These are phyloP conservation scores for Hydrocynus forskahlii DNA, from an alignment of 2,797 vertebrate species.

Conservation along the genomic window DNA sequence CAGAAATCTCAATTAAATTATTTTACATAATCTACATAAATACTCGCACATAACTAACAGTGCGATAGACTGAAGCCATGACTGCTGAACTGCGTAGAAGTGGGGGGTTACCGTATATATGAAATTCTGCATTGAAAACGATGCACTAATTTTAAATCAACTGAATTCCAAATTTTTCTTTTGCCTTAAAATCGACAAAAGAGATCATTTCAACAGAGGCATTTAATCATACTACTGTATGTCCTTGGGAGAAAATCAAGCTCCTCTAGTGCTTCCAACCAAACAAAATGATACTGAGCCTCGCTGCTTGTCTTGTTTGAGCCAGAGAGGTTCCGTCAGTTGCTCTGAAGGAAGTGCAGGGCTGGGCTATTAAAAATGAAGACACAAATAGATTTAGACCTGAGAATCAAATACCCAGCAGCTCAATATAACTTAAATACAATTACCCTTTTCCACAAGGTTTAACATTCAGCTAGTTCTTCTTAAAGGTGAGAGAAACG, in stretches of 20 bases:
- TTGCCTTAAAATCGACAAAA: too few relatives aligned
- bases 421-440: constrained; percentile 3
- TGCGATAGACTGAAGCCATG: too few relatives aligned
- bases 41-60: not conserved
- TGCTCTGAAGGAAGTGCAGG: not conserved
- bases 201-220: too few relatives aligned
- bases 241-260: not conserved
- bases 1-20: too few relatives aligned
- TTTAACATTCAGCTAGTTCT: not conserved
- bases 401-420: constrained; percentile 21
- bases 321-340: constrained; percentile 9
- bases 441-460: constrained; percentile 9
- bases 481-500: not conserved
- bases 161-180: too few relatives aligned
- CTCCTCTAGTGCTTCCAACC: not conserved
- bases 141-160: too few relatives aligned
- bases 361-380: not conserved
- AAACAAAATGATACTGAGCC: not conserved
- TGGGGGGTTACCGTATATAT: too few relatives aligned
- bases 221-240: not conserved
- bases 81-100: too few relatives aligned
- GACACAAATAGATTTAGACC: constrained; percentile 10
- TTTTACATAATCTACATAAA: not conserved
- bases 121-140: too few relatives aligned
- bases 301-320: not conserved